Percentiles rank a stretch among this genome's conserved stretches.
These are phyloP conservation scores for Sardina pilchardus DNA, from an alignment of 2,113 vertebrate species.

Conservation along the genomic window DNA sequence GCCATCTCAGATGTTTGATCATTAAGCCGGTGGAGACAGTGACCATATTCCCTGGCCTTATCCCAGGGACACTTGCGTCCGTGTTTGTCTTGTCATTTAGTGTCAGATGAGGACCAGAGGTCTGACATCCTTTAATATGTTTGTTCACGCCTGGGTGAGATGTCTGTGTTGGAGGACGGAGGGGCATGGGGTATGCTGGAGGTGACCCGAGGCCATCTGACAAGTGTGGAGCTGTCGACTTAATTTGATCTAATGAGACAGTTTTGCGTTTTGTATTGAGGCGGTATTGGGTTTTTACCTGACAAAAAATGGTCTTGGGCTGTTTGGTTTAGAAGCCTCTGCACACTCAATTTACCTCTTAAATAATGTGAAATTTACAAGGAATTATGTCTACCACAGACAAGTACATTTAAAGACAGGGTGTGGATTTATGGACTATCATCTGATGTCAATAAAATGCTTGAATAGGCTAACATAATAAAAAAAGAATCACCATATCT, in stretches of 20 bases:
- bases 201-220: not conserved
- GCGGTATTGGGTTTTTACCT: not conserved
- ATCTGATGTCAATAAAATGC: not conserved
- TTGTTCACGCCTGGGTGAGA: not conserved
- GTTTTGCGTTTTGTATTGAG: not conserved
- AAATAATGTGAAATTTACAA: not conserved
- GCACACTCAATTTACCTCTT: not conserved
- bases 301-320: not conserved
- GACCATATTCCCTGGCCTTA: not conserved
- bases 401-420: not conserved
- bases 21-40: not conserved
- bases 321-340: not conserved
- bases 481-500: too few relatives aligned
- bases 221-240: not conserved
- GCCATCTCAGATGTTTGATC: conserved; percentile 1
- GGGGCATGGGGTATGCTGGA: not conserved
- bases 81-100: conserved; percentile 12
- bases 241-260: conserved; percentile 14
- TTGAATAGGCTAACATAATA: not conserved
- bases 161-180: not conserved
- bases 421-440: not conserved
- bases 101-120: not conserved
- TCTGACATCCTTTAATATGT: not conserved
- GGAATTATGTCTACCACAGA: not conserved
- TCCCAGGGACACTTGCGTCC: not conserved